Conservation (phyloP, 2,888 invertebrate species). For the Agrypnus murinus region DNA sequence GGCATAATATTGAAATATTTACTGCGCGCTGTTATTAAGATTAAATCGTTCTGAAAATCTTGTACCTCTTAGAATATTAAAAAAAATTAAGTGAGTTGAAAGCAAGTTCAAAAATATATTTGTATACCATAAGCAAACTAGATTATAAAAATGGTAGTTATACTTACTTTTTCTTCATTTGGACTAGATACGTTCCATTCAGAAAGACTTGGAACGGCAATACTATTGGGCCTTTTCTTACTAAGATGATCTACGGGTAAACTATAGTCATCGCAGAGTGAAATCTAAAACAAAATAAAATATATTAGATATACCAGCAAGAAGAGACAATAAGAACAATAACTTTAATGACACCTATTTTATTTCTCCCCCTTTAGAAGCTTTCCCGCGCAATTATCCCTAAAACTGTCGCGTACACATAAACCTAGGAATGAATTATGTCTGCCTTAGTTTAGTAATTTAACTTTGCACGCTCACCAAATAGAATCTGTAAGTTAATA, state of each 20-base stretch:
- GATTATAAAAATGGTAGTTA: too few species aligned
- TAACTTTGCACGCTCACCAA: slow-evolving; percentile 57
- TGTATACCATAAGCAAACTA: too few species aligned
- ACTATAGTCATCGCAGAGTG: slow-evolving; percentile 91
- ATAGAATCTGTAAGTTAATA: slow-evolving; percentile 54
- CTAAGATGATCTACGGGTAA: slow-evolving; percentile 88
- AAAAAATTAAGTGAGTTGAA: too few species aligned
- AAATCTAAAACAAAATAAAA: slow-evolving; percentile 78
- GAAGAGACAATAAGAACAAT: slow-evolving; percentile 16
- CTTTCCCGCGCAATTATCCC: slow-evolving; percentile 43
- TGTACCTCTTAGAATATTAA: too few species aligned
- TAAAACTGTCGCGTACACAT: slow-evolving; percentile 50
- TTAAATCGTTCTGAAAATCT: too few species aligned
- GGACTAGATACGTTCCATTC: slow-evolving; percentile 76
- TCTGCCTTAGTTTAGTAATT: slow-evolving; percentile 59
- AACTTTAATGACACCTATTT: slow-evolving; percentile 17
- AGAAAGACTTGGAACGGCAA: slow-evolving; percentile 76
- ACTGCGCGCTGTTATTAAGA: too few species aligned
- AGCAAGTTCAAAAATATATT: too few species aligned
- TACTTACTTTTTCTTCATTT: slow-evolving; percentile 73
- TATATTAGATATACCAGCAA: neutral
- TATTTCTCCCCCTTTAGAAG: slow-evolving; percentile 42
- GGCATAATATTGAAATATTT: too few species aligned
- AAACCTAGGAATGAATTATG: slow-evolving; percentile 63
- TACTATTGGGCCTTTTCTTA: slow-evolving; percentile 80